Evolutionary conservation across 2,113 vertebrate genomes (phyloP), one percentile per base, ranked within the genome.

Genomic region (Coptodon rendalli): DNA sequence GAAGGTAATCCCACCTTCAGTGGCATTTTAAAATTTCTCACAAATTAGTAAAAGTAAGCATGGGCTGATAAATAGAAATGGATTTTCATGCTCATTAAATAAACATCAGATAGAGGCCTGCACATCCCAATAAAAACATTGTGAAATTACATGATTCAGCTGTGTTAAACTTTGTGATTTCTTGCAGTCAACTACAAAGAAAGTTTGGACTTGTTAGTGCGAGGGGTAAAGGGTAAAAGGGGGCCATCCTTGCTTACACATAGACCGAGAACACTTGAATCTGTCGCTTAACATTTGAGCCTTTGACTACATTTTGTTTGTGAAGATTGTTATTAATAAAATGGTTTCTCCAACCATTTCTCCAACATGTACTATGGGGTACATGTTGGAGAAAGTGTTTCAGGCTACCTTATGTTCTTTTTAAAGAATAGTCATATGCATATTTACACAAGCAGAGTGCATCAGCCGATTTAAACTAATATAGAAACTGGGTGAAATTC

Each of bases 221-320:
- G 8, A 27, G 61, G 22, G 2, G 48, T 8, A 24, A 38, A 57
- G 36, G 7, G 22, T 14, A 43, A 57, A 80, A 43, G 4, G 22
- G 43, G 34, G 22, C 36, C 14, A 24, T 45, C n/a, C 68, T 43
- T 24, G 2, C 68, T 76, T 48, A 40, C 12, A 6, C 0, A 0
- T 43, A 22, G 22, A 45, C 13, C 27, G 66, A 71, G 38, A 43
- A 40, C 36, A 43, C 45, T 0, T 27, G 5, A 48, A 76, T 76
- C 40, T 76, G 4, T 19, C 6, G 7, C 43, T 29, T 76, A 12
- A 19, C 16, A 29, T 48, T 50, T 31, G 8, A 76, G 24, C 9
- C 68, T 76, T 76, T 29, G 68, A 45, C 45, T 48, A 2, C 14
- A 45, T 48, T 76, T 43, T 48, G 0, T 48, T 4, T 24, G 71